Percentiles rank a stretch among this genome's conserved stretches.
Conservation (phyloP, 2,888 invertebrate species). For the Drosophila buzzatii region DNA sequence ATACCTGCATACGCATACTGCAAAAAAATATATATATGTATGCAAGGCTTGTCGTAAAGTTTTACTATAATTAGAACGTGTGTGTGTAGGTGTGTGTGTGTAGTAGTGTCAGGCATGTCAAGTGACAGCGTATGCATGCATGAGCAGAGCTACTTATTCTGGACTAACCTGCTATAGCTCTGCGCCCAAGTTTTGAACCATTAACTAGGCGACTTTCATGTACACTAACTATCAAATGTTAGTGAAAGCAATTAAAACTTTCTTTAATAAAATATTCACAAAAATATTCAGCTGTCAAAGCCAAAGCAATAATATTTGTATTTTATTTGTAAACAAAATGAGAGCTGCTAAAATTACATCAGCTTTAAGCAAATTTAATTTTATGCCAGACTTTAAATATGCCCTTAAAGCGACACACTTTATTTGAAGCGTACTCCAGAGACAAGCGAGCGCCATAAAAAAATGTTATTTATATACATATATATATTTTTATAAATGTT, state of each 20-base stretch:
- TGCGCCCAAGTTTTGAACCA: constrained; percentile 1
- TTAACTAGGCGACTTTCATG: constrained; percentile 8
- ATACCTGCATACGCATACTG: constrained; percentile 16
- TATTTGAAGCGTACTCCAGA: constrained; percentile 1
- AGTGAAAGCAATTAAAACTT: not conserved
- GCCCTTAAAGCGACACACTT: no score
- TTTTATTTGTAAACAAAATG: no score
- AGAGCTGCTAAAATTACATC: not conserved
- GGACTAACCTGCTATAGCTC: constrained; percentile 27
- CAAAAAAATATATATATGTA: constrained; percentile 10
- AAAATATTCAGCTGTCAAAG: no score
- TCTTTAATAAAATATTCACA: no score
- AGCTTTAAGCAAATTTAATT: not conserved
- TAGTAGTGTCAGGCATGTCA: constrained; percentile 42
- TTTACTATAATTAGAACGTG: constrained; percentile 39
- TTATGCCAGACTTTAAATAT: not conserved
- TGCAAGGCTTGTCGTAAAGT: constrained; percentile 16
- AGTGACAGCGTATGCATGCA: constrained; percentile 46
- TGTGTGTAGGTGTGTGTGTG: not conserved
- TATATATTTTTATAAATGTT: constrained; percentile 26
- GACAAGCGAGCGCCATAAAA: constrained; percentile 8
- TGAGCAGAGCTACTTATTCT: constrained; percentile 35
- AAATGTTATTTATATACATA: constrained; percentile 2
- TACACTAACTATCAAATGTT: not conserved
- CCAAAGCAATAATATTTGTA: no score